phyloP scores from a whole-genome alignment of 2,797 vertebrate species.

The Gymnothorax javanicus region DNA sequence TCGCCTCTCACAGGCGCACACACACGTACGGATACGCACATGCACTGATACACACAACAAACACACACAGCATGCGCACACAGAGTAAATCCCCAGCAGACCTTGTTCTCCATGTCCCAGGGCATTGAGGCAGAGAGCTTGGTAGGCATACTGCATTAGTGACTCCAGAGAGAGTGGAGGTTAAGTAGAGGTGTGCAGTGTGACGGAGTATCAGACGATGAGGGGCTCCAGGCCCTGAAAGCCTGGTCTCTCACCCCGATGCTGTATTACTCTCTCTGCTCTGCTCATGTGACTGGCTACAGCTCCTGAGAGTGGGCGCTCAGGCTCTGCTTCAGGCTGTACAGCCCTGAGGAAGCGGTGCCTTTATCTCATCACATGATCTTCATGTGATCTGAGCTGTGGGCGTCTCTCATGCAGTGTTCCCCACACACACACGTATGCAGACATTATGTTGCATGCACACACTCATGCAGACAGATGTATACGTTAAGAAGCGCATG shows the following conservation, averaged over 20 bases:
- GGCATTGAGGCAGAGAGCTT: not conserved
- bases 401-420: not conserved
- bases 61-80: not conserved
- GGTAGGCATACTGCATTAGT: not conserved
- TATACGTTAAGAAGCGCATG: not conserved
- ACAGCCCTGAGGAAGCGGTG: conserved; percentile 41
- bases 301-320: not conserved
- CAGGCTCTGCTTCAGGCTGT: conserved; percentile 35
- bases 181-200: not conserved
- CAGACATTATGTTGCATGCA: not conserved
- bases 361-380: conserved; percentile 61
- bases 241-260: not conserved
- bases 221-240: not conserved
- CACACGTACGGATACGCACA: not conserved
- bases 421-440: not conserved
- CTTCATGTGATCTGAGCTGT: conserved; percentile 51
- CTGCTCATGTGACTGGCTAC: conserved; percentile 27
- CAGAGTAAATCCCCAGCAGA: not conserved
- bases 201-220: conserved; percentile 2
- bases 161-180: not conserved
- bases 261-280: not conserved
- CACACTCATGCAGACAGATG: not conserved
- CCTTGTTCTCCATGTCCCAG: conserved; percentile 3
- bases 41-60: not conserved
- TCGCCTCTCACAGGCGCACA: too few relatives aligned